Evolutionary conservation across 35 echinoderm and acorn worm genomes (phyloP).

Genomic region (Heliocidaris tuberculata): DNA sequence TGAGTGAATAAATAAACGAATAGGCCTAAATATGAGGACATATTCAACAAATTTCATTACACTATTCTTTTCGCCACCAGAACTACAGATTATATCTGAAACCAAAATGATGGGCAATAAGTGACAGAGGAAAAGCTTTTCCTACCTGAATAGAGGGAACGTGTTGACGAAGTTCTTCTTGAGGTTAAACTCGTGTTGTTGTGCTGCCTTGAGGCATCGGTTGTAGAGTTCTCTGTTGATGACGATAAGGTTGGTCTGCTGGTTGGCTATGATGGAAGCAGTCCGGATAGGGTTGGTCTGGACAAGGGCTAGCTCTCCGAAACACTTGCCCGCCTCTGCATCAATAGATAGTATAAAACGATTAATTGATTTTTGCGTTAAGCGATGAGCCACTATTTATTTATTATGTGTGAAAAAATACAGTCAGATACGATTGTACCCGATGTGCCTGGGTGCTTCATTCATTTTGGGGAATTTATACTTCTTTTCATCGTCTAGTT

Average conservation of each 20-base stretch:
- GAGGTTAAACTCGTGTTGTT: conserved; percentile 87
- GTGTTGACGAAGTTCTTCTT: conserved; percentile 82
- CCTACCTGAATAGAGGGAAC: conserved; percentile 81
- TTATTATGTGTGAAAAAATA: too few relatives aligned
- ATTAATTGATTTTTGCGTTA: not conserved
- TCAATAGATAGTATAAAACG: not conserved
- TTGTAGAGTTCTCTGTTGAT: conserved; percentile 91
- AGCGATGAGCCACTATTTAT: too few relatives aligned
- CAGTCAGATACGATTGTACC: not conserved
- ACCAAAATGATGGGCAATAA: too few relatives aligned
- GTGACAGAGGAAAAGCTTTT: too few relatives aligned
- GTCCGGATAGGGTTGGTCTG: conserved; percentile 79
- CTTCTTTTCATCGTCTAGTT: too few relatives aligned
- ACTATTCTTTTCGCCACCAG: too few relatives aligned
- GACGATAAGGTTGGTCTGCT: conserved; percentile 78
- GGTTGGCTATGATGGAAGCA: conserved; percentile 78
- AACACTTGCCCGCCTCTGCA: conserved; percentile 88
- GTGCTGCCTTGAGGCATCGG: conserved; percentile 84
- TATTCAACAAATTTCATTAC: too few relatives aligned
- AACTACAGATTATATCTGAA: too few relatives aligned
- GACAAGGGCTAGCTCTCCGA: conserved; percentile 90
- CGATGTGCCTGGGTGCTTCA: not conserved
- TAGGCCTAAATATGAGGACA: too few relatives aligned
- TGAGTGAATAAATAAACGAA: too few relatives aligned
- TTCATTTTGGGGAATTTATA: not conserved